These are phyloP conservation scores for Oligia latruncula DNA, from an alignment of 2,888 invertebrate species.

Conservation along the genomic window DNA sequence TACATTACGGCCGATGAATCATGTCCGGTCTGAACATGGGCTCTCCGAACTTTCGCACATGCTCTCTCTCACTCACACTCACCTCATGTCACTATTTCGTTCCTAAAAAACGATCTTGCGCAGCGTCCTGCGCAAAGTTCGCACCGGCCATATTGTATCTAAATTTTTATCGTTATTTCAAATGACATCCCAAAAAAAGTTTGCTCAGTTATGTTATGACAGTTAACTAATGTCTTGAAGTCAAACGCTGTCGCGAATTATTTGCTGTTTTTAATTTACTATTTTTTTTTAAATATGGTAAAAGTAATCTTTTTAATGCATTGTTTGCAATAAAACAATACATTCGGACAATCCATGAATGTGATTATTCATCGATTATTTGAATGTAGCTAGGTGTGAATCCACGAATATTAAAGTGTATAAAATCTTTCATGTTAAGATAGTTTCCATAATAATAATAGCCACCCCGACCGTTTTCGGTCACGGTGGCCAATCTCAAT, in stretches of 20 bases:
- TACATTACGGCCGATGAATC: neutral
- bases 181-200: neutral
- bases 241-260: conserved; percentile 32
- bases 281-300: neutral
- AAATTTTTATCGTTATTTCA: too few species aligned
- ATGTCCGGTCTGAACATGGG: neutral
- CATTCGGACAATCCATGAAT: neutral
- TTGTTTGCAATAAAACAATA: conserved; percentile 8
- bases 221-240: neutral
- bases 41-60: neutral
- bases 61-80: neutral
- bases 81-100: neutral
- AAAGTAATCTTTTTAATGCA: conserved; percentile 7
- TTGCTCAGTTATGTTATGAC: neutral
- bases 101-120: neutral
- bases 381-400: neutral
- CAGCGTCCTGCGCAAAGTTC: neutral
- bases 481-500: too few species aligned
- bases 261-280: conserved; percentile 1
- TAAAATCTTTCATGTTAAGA: conserved; percentile 1
- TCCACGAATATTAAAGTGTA: conserved; percentile 14
- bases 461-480: too few species aligned
- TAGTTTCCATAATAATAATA: neutral
- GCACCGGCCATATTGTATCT: neutral
- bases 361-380: neutral